Base-by-base conservation (phyloP, 2,113 vertebrate species). In the Lagopus leucura region DNA sequence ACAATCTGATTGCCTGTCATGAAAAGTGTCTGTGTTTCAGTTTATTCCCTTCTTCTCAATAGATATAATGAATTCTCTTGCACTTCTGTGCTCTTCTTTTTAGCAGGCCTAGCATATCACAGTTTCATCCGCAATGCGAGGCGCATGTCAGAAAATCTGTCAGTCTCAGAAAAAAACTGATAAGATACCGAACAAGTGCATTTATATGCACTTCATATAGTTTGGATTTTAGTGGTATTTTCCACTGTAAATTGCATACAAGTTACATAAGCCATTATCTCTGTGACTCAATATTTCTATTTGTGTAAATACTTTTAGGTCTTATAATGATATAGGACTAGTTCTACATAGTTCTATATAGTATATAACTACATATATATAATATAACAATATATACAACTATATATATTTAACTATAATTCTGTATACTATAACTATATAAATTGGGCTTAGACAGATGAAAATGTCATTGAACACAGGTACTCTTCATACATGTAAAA, bases 1-100 rank as follows among this genome's bases (percentile, higher is more conserved):
- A 78, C 86, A 74, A 74, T 79, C 93, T 93, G 82, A 94, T 90
- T 69, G 52, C 67, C 86, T 95, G 81, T 94, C 93, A 75, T 20
- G 32, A 86, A 57, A 86, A 88, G 57, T 13, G 0, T 52, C 36
- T 78, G 79, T 86, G 91, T 76, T 94, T 93, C 55, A 30, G 34
- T 85, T 91, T 94, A 89, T 96, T 93, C 78, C 69, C 34, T 86
- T 86, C 74, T 60, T 90, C 77, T 82, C 55, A 66, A 84, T 70
- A 90, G 64, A 43, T 48, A 61, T 42, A 92, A 83, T 70, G 58
- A 96, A 92, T 79, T 85, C 48, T 86, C 92, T 63, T 79, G 54
- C 82, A 82, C 76, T 67, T 81, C 60, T 74, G 54, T 58, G 48
- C 38, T 94, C 30, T 79, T 82, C 42, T 90, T 93, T 96, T 84